Conservation (phyloP, 2,888 invertebrate species). For the Brachyptera putata region DNA sequence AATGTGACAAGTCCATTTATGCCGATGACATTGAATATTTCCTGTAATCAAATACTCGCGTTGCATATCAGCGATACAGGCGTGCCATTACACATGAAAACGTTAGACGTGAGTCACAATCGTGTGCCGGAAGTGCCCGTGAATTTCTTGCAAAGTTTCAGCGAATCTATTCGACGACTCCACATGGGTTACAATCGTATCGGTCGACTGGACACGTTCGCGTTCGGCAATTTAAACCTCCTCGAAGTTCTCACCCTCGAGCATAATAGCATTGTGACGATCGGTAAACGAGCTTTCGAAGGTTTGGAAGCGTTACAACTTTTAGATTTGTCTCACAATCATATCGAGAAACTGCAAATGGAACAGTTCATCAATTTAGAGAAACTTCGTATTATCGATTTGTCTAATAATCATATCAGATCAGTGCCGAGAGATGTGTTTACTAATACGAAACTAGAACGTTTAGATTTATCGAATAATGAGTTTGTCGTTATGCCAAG, state of each 20-base stretch:
- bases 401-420: slow-evolving; percentile 67
- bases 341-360: slow-evolving; percentile 68
- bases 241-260: slow-evolving; percentile 71
- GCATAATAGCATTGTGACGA: slow-evolving; percentile 65
- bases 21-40: slow-evolving; percentile 71
- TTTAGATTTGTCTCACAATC: slow-evolving; percentile 73
- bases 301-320: slow-evolving; percentile 71
- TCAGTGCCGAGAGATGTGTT: slow-evolving; percentile 74
- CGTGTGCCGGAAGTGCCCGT: slow-evolving; percentile 48
- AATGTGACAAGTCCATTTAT: slow-evolving; percentile 62
- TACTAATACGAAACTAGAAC: slow-evolving; percentile 73
- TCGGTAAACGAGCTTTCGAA: slow-evolving; percentile 73
- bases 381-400: slow-evolving; percentile 66
- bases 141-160: slow-evolving; percentile 59
- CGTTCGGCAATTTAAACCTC: slow-evolving; percentile 64
- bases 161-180: slow-evolving; percentile 61
- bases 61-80: slow-evolving; percentile 46
- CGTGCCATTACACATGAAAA: slow-evolving; percentile 57
- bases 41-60: slow-evolving; percentile 59
- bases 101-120: slow-evolving; percentile 60
- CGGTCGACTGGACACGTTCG: slow-evolving; percentile 63
- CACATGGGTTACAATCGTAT: slow-evolving; percentile 73
- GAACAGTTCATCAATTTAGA: slow-evolving; percentile 76
- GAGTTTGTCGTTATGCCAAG: slow-evolving; percentile 76
- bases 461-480: slow-evolving; percentile 74